Evolutionary conservation across 2,113 vertebrate genomes (phyloP), one percentile per base, ranked within the genome.

Genomic region (Toxotes jaculatrix): DNA sequence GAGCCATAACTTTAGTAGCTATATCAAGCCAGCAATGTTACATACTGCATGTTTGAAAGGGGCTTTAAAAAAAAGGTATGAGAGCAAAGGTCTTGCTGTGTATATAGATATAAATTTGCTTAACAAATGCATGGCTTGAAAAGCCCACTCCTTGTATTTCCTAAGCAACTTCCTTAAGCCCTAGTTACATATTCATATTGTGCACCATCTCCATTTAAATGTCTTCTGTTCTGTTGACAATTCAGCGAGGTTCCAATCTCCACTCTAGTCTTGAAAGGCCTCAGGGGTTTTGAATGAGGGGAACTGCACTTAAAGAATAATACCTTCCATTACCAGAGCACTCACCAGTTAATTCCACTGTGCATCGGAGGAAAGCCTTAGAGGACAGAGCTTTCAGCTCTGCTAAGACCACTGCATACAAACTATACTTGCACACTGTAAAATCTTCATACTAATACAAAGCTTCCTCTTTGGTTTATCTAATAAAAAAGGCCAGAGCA

Each of bases 291-390:
- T 69, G 36, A 91, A 89, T 69, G 79, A 86, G 79, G 70, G 79
- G 69, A 89, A 86, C 77, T 85, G 87, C 91, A 93, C 91, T 93
- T 91, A 91, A 86, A 82, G 89, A 90, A 94, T 92, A 93, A 93
- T 92, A 85, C 91, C 82, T 89, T 91, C 84, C 87, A 92, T 92
- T 93, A 90, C 86, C 57, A 87, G 88, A 88, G 88, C 92, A 80
- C 89, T 89, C 88, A 84, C 69, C 84, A 74, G 70, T 92, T 92
- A 93, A 91, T 90, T 86, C 64, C 34, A 82, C 82, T 47, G 70
- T 72, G 82, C 69, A 69, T 57, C 66, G 19, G 74, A 78, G 71
- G 71, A 82, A 88, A 83, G 40, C 56, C 86, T 88, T 27, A 79
- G 62, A 88, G 78, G 80, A 87, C 23, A 17, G 56, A 60, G 82